Evolutionary conservation across 1,140 invertebrate species (phyloP).

Genomic region (Papilio dardanus): DNA sequence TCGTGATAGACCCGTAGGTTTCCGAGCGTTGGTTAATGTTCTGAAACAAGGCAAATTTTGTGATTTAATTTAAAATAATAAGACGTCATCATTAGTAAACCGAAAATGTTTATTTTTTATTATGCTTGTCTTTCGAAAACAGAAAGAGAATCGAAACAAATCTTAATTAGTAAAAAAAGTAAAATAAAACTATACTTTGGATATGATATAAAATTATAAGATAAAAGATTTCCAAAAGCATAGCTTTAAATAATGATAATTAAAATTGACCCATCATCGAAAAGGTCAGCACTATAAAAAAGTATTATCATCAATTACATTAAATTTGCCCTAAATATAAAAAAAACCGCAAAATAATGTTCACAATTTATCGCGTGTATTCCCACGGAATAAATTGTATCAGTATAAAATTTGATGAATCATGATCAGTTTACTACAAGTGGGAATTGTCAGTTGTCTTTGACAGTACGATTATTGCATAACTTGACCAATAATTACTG

Average conservation of each 20-base stretch:
- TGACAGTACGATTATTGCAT: background rate
- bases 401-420: conserved; percentile 54
- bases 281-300: background rate
- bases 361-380: conserved; percentile 49
- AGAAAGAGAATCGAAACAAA: too few species aligned
- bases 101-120: too few species aligned
- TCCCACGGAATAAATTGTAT: conserved; percentile 51
- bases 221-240: too few species aligned
- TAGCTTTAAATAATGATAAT: background rate
- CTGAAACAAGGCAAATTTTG: conserved; percentile 37
- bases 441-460: conserved; percentile 37
- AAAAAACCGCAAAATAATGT: conserved; percentile 56
- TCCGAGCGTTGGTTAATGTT: conserved; percentile 47
- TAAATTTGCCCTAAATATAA: conserved; percentile 33
- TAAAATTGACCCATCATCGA: background rate
- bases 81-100: too few species aligned
- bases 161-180: too few species aligned
- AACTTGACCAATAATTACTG: background rate
- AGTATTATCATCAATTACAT: background rate
- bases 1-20: too few species aligned
- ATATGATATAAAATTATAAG: too few species aligned
- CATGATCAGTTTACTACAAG: conserved; percentile 41
- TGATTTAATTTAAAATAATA: conserved; percentile 25
- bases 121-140: too few species aligned
- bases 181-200: too few species aligned